phyloP scores from a whole-genome alignment of 2,113 vertebrate genomes.

The Xenopus borealis region DNA sequence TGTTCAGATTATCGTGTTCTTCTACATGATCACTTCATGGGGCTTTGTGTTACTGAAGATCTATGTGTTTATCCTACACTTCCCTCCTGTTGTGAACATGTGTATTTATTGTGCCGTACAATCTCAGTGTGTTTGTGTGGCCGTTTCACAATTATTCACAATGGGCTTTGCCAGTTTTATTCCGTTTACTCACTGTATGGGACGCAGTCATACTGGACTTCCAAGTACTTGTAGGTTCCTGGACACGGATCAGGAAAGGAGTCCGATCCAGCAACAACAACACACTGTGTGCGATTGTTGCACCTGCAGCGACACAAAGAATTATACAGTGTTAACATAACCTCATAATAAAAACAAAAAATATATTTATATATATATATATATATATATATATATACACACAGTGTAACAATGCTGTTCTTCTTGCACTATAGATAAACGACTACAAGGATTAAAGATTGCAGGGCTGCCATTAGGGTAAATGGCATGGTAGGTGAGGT shows the following conservation, averaged over 20 bases:
- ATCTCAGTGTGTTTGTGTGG: neutral
- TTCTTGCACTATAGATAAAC: too few species aligned
- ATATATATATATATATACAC: too few species aligned
- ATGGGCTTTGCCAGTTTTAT: neutral
- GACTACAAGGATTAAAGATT: too few species aligned
- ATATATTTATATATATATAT: too few species aligned
- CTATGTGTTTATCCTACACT: too few species aligned
- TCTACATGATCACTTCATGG: neutral
- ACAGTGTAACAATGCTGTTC: too few species aligned
- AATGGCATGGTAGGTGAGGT: too few species aligned
- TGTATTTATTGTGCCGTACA: neutral
- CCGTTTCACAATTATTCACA: neutral
- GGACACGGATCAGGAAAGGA: constrained; percentile 90
- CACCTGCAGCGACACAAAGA: constrained; percentile 66
- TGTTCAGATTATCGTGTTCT: neutral
- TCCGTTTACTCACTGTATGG: constrained; percentile 85
- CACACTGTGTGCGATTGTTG: constrained; percentile 89
- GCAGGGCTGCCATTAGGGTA: too few species aligned
- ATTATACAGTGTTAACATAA: neutral
- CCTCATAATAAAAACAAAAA: too few species aligned
- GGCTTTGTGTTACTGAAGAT: too few species aligned
- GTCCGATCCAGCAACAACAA: constrained; percentile 84
- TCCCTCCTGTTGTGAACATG: too few species aligned
- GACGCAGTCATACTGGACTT: constrained; percentile 93
- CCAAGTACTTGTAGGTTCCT: constrained; percentile 91